These are phyloP conservation scores for Spodoptera littoralis DNA, from an alignment of 2,888 invertebrate species.

Conservation along the genomic window DNA sequence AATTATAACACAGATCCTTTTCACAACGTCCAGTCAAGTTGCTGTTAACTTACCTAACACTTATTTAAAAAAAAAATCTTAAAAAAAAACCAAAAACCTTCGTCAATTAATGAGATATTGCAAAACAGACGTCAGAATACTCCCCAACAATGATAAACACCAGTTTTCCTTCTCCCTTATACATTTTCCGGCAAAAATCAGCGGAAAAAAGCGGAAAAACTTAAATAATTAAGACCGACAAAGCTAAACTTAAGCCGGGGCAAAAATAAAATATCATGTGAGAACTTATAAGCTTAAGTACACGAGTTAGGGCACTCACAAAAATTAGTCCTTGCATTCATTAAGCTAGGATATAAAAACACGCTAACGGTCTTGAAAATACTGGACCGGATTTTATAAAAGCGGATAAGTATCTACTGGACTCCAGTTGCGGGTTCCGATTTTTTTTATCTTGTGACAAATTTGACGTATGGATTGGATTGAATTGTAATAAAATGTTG, in stretches of 20 bases:
- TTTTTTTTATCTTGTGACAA: too few relatives aligned
- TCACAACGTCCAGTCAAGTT: too few relatives aligned
- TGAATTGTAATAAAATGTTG: too few relatives aligned
- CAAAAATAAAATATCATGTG: conserved; percentile 15
- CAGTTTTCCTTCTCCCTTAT: too few relatives aligned
- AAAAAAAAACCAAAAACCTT: too few relatives aligned
- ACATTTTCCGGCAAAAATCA: conserved; percentile 5
- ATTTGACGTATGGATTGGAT: too few relatives aligned
- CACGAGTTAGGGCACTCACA: conserved; percentile 38
- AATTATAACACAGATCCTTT: too few relatives aligned
- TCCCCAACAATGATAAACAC: too few relatives aligned
- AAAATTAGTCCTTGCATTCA: conserved; percentile 52
- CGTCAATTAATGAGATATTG: too few relatives aligned
- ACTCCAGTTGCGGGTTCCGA: neutral
- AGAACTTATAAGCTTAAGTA: conserved; percentile 26
- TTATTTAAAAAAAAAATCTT: too few relatives aligned
- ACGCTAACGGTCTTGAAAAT: conserved; percentile 37
- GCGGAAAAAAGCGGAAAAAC: conserved; percentile 2
- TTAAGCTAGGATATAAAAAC: conserved; percentile 48
- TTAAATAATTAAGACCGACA: conserved; percentile 27
- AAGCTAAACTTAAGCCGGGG: conserved; percentile 19
- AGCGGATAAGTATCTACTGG: conserved; percentile 27
- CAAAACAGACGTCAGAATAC: too few relatives aligned
- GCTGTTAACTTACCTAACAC: neutral
- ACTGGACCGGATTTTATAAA: conserved; percentile 22